These are phyloP conservation scores for Thalassoma bifasciatum DNA, from an alignment of 2,113 vertebrate species.

Conservation along the genomic window DNA sequence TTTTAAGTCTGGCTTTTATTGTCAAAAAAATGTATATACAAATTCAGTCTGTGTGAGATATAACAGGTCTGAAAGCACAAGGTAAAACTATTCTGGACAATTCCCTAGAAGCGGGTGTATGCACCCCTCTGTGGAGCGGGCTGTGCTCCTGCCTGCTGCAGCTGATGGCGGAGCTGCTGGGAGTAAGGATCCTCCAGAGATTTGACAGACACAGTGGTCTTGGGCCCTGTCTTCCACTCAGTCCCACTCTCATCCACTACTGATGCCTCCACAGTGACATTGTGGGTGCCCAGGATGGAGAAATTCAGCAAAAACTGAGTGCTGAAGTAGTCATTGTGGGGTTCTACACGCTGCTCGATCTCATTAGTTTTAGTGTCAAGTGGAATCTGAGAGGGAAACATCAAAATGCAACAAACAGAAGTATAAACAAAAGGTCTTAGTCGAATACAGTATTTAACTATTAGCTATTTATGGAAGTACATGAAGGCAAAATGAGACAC, in stretches of 20 bases:
- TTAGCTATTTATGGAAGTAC: no score
- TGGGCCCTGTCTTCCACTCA: constrained; percentile 95
- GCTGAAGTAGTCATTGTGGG: constrained; percentile 99
- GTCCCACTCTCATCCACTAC: constrained; percentile 93
- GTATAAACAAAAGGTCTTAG: neutral
- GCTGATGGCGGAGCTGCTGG: constrained; percentile 91
- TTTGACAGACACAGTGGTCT: constrained; percentile 91
- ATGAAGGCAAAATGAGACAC: constrained; percentile 8
- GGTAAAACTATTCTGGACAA: neutral
- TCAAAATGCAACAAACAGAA: neutral
- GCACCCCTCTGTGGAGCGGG: constrained; percentile 69
- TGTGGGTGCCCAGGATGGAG: constrained; percentile 91
- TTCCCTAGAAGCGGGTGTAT: constrained; percentile 69
- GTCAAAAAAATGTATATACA: constrained; percentile 62
- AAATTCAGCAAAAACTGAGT: constrained; percentile 97
- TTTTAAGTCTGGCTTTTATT: constrained; percentile 40
- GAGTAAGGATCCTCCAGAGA: constrained; percentile 95
- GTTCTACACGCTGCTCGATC: constrained; percentile 96
- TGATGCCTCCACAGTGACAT: constrained; percentile 94
- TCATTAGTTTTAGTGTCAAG: constrained; percentile 92
- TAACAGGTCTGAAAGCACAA: constrained; percentile 11
- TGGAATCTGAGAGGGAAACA: constrained; percentile 83
- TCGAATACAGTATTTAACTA: neutral
- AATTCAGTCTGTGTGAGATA: constrained; percentile 19
- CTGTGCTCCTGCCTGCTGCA: constrained; percentile 77